A percentile compares a stretch with the other conserved stretches of the same genome.
Conservation (phyloP, 2,797 vertebrate species). For the Karalla daura region DNA sequence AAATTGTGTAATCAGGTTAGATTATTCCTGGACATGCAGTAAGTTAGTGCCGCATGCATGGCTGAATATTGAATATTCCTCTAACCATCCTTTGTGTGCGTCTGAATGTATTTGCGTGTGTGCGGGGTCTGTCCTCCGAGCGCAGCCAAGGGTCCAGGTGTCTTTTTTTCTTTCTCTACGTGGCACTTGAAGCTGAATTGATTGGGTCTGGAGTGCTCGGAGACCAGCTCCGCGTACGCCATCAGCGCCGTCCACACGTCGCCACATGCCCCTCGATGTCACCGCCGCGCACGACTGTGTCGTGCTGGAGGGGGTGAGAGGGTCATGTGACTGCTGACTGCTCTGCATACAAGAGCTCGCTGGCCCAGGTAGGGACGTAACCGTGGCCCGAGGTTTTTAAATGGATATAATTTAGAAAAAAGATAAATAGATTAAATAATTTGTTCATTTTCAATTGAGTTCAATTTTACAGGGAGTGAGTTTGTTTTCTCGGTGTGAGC, state of each 20-base stretch:
- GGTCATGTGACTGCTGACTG: no score
- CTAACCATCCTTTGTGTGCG: conserved; percentile 11
- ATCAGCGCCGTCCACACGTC: conserved; percentile 11
- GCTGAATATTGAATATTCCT: neutral
- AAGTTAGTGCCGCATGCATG: neutral
- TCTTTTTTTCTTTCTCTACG: conserved; percentile 46
- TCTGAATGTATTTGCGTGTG: conserved; percentile 8
- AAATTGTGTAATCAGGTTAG: conserved; percentile 32
- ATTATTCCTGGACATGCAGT: conserved; percentile 34
- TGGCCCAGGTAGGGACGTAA: neutral
- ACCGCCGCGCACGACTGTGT: neutral
- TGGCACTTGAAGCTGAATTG: conserved; percentile 60
- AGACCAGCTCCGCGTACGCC: conserved; percentile 26
- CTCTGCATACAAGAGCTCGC: neutral
- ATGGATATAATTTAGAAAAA: no score
- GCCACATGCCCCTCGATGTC: neutral
- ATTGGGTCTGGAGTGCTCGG: conserved; percentile 44
- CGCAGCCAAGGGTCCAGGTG: conserved; percentile 34
- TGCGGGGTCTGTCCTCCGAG: conserved; percentile 17
- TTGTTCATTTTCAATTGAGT: neutral
- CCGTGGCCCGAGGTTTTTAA: neutral
- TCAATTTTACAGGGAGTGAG: neutral
- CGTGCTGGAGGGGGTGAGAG: conserved; percentile 16
- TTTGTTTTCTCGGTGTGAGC: neutral
- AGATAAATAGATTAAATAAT: no score